Conservation (phyloP, 2,797 vertebrate genomes). For the Channa striata region DNA sequence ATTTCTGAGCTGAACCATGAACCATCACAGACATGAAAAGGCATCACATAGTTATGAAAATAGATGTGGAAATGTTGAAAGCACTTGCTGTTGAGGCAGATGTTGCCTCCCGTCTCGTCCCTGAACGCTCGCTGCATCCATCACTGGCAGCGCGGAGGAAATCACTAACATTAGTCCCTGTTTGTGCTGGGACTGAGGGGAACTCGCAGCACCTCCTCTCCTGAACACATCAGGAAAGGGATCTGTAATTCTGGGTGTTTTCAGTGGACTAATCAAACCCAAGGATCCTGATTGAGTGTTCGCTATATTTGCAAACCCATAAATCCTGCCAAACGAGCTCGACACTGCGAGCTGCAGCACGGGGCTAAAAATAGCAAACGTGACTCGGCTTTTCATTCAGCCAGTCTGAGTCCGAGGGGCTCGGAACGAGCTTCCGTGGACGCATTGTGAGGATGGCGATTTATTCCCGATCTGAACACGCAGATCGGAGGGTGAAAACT, state of each 20-base stretch:
- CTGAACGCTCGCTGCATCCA: conserved; percentile 23
- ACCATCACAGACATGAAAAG: too few species aligned
- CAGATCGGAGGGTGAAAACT: conserved; percentile 1
- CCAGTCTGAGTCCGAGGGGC: neutral
- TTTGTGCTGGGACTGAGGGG: too few species aligned
- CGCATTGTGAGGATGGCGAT: conserved; percentile 38
- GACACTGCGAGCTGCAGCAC: conserved; percentile 3
- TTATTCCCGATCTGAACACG: conserved; percentile 53
- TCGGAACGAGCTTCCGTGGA: conserved; percentile 13
- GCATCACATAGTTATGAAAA: too few species aligned
- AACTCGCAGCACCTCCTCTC: too few species aligned
- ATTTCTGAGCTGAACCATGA: too few species aligned
- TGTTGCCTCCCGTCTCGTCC: conserved; percentile 1
- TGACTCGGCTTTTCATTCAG: conserved; percentile 15
- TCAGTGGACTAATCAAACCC: too few species aligned
- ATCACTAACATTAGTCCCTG: neutral
- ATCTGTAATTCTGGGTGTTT: too few species aligned
- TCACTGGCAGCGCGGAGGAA: conserved; percentile 26
- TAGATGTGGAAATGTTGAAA: too few species aligned
- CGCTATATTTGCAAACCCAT: conserved; percentile 10
- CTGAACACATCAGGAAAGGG: too few species aligned
- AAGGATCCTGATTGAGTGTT: neutral
- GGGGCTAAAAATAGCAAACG: conserved; percentile 27
- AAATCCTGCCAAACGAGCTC: conserved; percentile 26
- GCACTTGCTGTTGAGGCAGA: too few species aligned